Percentiles rank a stretch among this genome's conserved stretches.
Conservation (phyloP, 2,113 vertebrate species). For the Microcebus griseorufus region DNA sequence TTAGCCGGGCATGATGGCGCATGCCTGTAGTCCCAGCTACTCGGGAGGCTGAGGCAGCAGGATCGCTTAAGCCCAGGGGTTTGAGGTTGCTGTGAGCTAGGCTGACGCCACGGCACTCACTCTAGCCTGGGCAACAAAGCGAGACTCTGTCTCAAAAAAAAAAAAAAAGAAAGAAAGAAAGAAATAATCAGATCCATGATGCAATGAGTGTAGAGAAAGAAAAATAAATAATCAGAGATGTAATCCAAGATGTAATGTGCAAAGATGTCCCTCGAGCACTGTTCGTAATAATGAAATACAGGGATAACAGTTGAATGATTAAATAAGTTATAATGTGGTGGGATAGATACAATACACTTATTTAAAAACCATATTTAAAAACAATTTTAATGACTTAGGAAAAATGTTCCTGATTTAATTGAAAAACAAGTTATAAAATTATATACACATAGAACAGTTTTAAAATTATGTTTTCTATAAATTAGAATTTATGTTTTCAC, state of each 20-base stretch:
- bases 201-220: too few species aligned
- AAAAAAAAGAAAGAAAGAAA: not conserved
- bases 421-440: not conserved
- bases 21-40: too few species aligned
- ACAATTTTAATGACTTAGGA: not conserved
- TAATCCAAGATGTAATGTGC: not conserved
- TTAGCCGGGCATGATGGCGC: too few species aligned
- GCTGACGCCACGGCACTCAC: too few species aligned
- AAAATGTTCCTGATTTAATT: not conserved
- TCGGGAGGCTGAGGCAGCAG: too few species aligned
- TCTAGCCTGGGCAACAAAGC: too few species aligned
- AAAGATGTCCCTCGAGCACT: not conserved
- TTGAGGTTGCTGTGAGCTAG: too few species aligned
- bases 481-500: not conserved
- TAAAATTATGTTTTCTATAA: slow-evolving; percentile 3
- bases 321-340: not conserved
- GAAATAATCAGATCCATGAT: not conserved
- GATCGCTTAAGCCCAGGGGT: too few species aligned
- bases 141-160: too few species aligned
- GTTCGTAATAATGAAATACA: not conserved
- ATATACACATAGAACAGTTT: not conserved
- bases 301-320: not conserved
- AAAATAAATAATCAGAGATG: not conserved
- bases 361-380: not conserved
- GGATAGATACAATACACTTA: not conserved